Base-by-base conservation (phyloP, 2,888 invertebrate species). In the Eurytoma adleriae region DNA sequence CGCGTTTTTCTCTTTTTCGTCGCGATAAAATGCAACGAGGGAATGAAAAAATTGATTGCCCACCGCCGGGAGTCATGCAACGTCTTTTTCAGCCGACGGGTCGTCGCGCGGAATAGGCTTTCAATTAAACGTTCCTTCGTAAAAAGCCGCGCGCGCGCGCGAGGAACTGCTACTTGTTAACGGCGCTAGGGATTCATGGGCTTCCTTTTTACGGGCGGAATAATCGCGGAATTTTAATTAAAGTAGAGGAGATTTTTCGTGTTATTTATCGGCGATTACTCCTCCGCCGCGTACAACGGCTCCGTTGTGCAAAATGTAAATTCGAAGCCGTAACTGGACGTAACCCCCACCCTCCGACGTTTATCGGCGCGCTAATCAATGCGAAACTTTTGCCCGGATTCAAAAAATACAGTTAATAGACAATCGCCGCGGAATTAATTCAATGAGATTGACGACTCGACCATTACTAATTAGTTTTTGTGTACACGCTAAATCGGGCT, bases 391-490 rank as follows among this genome's bases (percentile, higher is more conserved):
- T 54, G n/a, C 54, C 3, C 5, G 64, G 64, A 30, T 40, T 64
- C 12, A 40, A 40, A 40, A 40, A 40, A 40, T 3, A 40, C 40
- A 40, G 12, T 62, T 64, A 30, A 64, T 64, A 40, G 40, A 40
- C 40, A 40, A 40, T 7, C 40, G 4, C 5, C 40, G 40, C 7
- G 40, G 52, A 62, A 69, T 54, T 64, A 70, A 70, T 70, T 69
- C 40, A 69, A 61, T 30, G 24, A 76, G 76, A 76, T 69, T 61
- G 69, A 76, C n/a, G 48, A 70, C 62, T 62, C 18, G 18, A 24
- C 56, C 48, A 61, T 61, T 40, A 24, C 54, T 77, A 77, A 77
- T 77, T 69, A 56, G 27, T 62, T 70, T 77, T 62, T 64, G 50
- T 40, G n/a, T 14, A 18, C 62, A 7, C 40, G 1, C 30, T 57